Conservation (phyloP, 1,140 invertebrate genomes). For the Drosophila nigromelanica region DNA sequence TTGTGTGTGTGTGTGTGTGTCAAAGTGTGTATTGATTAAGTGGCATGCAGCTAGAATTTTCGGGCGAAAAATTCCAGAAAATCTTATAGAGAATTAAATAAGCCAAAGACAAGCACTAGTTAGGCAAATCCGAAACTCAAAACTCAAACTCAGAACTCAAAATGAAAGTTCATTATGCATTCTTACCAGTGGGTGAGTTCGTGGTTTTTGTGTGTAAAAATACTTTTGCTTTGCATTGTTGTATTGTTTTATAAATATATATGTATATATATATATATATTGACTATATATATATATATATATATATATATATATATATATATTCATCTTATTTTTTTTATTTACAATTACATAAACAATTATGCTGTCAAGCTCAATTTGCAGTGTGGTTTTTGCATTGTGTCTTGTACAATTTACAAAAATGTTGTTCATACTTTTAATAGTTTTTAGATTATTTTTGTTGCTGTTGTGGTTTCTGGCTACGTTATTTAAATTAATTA, state of each 20-base stretch:
- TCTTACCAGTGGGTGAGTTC: slow-evolving; percentile 72
- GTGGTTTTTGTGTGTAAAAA: slow-evolving; percentile 45
- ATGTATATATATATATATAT: slow-evolving; percentile 15
- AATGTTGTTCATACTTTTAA: slow-evolving; percentile 17
- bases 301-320: slow-evolving; percentile 15
- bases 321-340: slow-evolving; percentile 17
- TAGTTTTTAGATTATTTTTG: slow-evolving; percentile 19
- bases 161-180: slow-evolving; percentile 70
- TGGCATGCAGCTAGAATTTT: slow-evolving; percentile 53
- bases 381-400: slow-evolving; percentile 39
- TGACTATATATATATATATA: slow-evolving; percentile 25
- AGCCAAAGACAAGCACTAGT: slow-evolving; percentile 9
- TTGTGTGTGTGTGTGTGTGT: slow-evolving; percentile 44
- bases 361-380: slow-evolving; percentile 67
- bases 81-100: neutral
- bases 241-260: slow-evolving; percentile 32
- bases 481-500: slow-evolving; percentile 14
- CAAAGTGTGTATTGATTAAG: slow-evolving; percentile 65
- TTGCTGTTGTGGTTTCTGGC: slow-evolving; percentile 11
- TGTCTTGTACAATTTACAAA: slow-evolving; percentile 70
- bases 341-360: slow-evolving; percentile 36
- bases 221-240: slow-evolving; percentile 31
- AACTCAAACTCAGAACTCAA: slow-evolving; percentile 53
- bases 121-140: slow-evolving; percentile 28
- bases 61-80: slow-evolving; percentile 16